These are phyloP conservation scores for Sphinx pinastri DNA, from an alignment of 2,888 invertebrate genomes.

Conservation along the genomic window DNA sequence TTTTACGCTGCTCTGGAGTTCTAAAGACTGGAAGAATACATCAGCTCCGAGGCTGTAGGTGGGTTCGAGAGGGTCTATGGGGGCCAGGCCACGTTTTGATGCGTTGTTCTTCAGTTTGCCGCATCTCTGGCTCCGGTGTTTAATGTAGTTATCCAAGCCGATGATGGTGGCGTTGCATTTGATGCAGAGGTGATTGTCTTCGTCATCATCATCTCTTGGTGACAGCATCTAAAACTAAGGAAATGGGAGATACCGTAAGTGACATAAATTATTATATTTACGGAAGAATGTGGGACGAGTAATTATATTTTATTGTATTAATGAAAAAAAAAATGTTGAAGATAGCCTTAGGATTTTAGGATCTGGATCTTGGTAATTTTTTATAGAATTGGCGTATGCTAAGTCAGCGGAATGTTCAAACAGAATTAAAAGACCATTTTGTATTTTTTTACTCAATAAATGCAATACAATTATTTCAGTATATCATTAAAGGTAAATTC, in stretches of 20 bases:
- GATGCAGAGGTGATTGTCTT: conserved; percentile 94
- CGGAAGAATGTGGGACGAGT: neutral
- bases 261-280: neutral
- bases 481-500: too few species aligned
- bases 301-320: too few species aligned
- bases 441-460: too few species aligned
- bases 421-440: too few species aligned
- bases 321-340: too few species aligned
- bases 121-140: conserved; percentile 90
- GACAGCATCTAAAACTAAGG: conserved; percentile 78
- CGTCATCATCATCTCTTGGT: conserved; percentile 86
- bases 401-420: too few species aligned
- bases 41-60: conserved; percentile 89
- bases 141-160: conserved; percentile 94
- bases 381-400: too few species aligned
- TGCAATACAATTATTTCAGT: too few species aligned
- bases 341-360: too few species aligned
- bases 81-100: conserved; percentile 58
- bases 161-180: conserved; percentile 92
- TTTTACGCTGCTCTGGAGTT: conserved; percentile 89
- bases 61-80: conserved; percentile 71
- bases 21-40: conserved; percentile 93
- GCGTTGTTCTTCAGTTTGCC: conserved; percentile 63
- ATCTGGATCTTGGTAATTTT: too few species aligned
- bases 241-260: neutral